Percentiles rank a stretch among this genome's conserved stretches.
Conservation (phyloP, 2,797 vertebrate genomes). For the Phrynocephalus guinanensis region DNA sequence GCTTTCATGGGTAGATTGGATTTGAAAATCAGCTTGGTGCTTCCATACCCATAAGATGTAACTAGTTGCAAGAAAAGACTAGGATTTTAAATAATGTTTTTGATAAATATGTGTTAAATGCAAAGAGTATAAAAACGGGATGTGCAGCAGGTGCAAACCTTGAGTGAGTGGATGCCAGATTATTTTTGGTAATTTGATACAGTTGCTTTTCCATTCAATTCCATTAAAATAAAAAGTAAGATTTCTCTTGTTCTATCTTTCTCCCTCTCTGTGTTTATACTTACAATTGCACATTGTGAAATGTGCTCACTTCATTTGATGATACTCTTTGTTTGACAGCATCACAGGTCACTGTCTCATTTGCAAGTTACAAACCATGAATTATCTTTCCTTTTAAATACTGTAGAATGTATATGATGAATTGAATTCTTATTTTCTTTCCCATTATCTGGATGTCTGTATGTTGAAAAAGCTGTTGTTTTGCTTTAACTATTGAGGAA, state of each 20-base stretch:
- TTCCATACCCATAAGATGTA: background rate
- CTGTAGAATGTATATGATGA: conserved; percentile 52
- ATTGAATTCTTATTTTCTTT: conserved; percentile 43
- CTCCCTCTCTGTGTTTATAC: background rate
- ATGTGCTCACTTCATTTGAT: conserved; percentile 38
- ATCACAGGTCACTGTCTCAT: conserved; percentile 47
- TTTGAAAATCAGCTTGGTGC: background rate
- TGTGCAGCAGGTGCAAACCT: background rate
- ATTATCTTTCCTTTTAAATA: conserved; percentile 64
- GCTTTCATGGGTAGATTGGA: background rate
- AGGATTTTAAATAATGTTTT: background rate
- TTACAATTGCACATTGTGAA: conserved; percentile 48
- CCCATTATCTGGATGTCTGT: conserved; percentile 35
- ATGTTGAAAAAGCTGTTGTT: conserved; percentile 36
- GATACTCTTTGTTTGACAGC: conserved; percentile 21
- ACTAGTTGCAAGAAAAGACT: background rate
- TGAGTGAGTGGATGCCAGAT: background rate
- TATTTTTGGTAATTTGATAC: background rate
- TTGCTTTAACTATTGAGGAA: conserved; percentile 34
- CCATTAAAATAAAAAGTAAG: background rate
- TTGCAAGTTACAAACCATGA: conserved; percentile 49
- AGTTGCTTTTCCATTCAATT: background rate
- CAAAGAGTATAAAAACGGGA: background rate
- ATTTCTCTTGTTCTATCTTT: background rate
- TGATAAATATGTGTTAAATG: background rate